Base-by-base conservation (phyloP, 2,113 vertebrate species). In the Echinops telfairi region DNA sequence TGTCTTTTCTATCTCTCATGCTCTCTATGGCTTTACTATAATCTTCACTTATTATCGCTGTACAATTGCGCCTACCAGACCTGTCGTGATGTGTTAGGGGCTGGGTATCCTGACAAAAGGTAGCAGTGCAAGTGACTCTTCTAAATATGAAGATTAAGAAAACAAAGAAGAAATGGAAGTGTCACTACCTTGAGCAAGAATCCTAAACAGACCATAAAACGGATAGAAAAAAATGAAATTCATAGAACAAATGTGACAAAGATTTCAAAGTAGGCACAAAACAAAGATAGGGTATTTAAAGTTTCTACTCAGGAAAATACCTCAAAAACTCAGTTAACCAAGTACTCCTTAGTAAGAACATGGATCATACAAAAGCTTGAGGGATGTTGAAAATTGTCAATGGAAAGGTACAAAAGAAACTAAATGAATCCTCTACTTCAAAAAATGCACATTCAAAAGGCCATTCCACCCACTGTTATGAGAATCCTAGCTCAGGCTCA, bases 401-500 rank as follows among this genome's bases (percentile, higher is more conserved):
- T 97, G 99, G 98, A 95, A 98, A 98, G 98, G 98, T 98, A 95
- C 98, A 99, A 83, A 98, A 98, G 97, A 98, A 98, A 96, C 98
- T 98, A 94, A 98, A 97, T 95, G 98, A 98, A 89, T 98, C 98
- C 86, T 98, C 98, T 60, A 96, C 98, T 92, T 98, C 98, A 94
- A 98, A 98, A 98, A 98, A 98, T 82, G 96, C 98, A 95, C 99
- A 99, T 97, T 98, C 99, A 92, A 99, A 99, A 98, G 99, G 99
- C 97, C 99, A 99, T 97, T 99, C 99, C 97, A 99, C 99, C 0
- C 98, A 99, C 36, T 99, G 99, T 31, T 98, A 99, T 71, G 99
- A 99, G 98, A 99, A 98, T 95, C 98, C 98, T 95, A 98, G 98
- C 97, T 98, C 98, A 98, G 98, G 98, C 97, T 98, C 99, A 17